Conservation (phyloP, 2,113 vertebrate species). For the Eclectus roratus region DNA sequence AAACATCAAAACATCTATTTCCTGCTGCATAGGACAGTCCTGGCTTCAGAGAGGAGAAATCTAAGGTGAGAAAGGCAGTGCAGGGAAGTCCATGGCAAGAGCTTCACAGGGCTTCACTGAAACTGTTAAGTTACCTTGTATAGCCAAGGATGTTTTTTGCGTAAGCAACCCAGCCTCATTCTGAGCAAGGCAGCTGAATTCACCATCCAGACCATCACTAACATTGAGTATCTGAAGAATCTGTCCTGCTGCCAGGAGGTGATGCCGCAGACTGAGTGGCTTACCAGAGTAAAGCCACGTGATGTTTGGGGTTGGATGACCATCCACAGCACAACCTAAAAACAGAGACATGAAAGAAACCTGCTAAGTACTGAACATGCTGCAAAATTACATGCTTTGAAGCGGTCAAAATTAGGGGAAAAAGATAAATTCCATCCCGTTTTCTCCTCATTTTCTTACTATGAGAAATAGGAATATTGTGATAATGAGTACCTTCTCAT, state of each 20-base stretch:
- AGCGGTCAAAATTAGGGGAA: background rate
- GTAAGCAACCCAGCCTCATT: conserved; percentile 74
- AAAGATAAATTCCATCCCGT: rapidly evolving
- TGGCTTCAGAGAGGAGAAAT: background rate
- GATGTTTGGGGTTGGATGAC: conserved; percentile 75
- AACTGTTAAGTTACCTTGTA: conserved; percentile 72
- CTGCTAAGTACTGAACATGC: background rate
- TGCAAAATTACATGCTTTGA: background rate
- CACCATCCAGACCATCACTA: conserved; percentile 61
- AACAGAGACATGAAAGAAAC: background rate
- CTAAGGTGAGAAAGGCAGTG: background rate
- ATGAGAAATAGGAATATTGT: background rate
- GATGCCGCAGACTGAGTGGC: conserved; percentile 55
- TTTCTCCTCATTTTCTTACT: background rate
- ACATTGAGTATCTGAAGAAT: conserved; percentile 76
- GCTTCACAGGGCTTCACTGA: background rate
- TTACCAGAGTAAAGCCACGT: conserved; percentile 75
- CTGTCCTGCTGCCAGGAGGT: conserved; percentile 65
- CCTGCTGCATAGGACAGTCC: background rate
- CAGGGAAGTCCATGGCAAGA: background rate
- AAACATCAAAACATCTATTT: background rate
- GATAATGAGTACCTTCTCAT: background rate
- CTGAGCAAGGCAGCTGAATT: conserved; percentile 80
- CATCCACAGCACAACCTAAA: conserved; percentile 78
- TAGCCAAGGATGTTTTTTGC: conserved; percentile 63